A percentile compares a stretch with the other conserved stretches of the same genome.
Conservation (phyloP, 2,888 invertebrate species). For the Drepanosiphum platanoidis region DNA sequence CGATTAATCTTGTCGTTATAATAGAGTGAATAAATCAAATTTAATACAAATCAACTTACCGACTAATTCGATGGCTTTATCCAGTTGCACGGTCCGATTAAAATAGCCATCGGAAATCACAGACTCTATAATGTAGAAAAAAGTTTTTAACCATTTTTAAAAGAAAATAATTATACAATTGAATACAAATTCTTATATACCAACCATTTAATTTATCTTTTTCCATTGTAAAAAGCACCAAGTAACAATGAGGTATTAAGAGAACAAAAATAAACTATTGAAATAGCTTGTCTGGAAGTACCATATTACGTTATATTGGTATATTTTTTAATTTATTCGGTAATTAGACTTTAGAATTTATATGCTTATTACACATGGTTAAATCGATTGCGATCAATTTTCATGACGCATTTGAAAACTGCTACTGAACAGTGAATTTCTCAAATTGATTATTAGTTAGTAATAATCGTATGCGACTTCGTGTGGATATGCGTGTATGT, state of each 20-base stretch:
- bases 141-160: too few relatives aligned
- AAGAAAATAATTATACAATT: neutral
- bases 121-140: neutral
- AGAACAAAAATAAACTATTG: too few relatives aligned
- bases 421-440: too few relatives aligned
- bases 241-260: too few relatives aligned
- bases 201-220: neutral
- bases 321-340: neutral
- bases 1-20: neutral
- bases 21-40: neutral
- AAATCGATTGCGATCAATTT: neutral
- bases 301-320: too few relatives aligned
- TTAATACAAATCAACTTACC: neutral
- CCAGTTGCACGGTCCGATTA: neutral
- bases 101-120: neutral
- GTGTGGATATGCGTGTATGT: too few relatives aligned
- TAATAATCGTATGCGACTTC: too few relatives aligned
- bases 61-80: slow-evolving; percentile 18
- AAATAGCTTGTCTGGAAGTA: too few relatives aligned
- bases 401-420: too few relatives aligned
- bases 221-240: neutral
- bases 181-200: neutral
- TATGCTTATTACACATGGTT: neutral
- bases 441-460: too few relatives aligned
- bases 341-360: neutral